A percentile compares a stretch with the other conserved stretches of the same genome.
Evolutionary conservation across 2,113 vertebrate genomes (phyloP).

Genomic region (Microcebus jonahi): DNA sequence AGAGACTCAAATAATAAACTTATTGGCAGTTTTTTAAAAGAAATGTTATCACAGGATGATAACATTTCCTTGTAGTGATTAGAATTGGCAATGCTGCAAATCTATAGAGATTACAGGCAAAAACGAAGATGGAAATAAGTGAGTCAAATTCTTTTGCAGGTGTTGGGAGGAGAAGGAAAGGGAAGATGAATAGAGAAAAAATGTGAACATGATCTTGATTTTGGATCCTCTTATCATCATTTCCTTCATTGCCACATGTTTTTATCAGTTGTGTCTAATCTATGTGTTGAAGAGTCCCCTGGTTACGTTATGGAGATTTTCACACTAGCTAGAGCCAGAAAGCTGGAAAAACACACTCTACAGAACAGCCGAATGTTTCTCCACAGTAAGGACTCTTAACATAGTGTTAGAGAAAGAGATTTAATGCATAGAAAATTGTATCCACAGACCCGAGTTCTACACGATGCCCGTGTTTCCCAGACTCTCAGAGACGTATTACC

Average conservation of each 20-base stretch:
- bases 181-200: background rate
- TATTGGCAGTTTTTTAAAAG: conserved; percentile 65
- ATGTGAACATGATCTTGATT: background rate
- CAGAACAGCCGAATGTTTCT: background rate
- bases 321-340: background rate
- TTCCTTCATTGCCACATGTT: background rate
- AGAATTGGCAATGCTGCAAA: conserved; percentile 2
- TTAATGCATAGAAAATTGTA: background rate
- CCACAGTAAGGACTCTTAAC: background rate
- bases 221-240: background rate
- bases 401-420: background rate
- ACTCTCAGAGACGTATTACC: background rate
- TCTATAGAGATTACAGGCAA: background rate
- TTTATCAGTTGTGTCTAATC: background rate
- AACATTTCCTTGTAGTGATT: background rate
- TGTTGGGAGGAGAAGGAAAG: background rate
- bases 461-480: background rate
- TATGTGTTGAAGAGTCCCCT: background rate
- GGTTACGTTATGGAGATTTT: background rate
- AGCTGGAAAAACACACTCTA: background rate
- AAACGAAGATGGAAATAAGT: background rate
- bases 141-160: background rate
- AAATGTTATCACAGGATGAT: conserved; percentile 60
- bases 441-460: background rate
- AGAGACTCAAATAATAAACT: conserved; percentile 68